Conservation (phyloP, 2,113 vertebrate genomes). For the Diphyllodes magnificus region DNA sequence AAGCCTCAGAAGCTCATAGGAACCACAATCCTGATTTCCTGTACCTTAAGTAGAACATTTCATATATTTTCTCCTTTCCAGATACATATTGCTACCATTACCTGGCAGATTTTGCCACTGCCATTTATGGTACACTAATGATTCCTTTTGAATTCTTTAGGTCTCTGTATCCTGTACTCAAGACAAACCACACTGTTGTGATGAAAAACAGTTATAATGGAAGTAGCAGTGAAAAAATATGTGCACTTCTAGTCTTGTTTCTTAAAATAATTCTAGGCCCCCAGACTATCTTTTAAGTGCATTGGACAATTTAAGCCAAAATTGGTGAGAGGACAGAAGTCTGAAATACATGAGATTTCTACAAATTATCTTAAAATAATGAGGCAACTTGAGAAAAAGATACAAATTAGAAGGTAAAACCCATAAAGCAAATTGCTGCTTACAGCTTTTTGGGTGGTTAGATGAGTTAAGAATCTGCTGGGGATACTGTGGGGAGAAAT, state of each 20-base stretch:
- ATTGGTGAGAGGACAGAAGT: not conserved
- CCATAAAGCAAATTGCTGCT: not conserved
- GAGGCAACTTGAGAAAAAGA: not conserved
- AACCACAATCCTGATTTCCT: not conserved
- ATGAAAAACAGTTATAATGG: not conserved
- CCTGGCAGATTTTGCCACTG: not conserved
- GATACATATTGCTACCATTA: not conserved
- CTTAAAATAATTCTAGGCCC: not conserved
- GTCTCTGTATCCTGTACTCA: not conserved
- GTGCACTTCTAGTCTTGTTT: not conserved
- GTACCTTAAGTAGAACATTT: not conserved
- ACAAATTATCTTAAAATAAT: not conserved
- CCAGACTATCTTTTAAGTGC: not conserved
- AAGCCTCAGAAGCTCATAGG: not conserved
- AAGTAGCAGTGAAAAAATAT: not conserved
- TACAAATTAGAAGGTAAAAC: not conserved
- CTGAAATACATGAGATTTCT: not conserved
- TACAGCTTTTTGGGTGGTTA: not conserved
- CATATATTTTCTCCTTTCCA: fast-evolving
- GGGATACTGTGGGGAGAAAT: not conserved
- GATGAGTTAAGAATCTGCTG: not conserved
- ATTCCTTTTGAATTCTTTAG: not conserved
- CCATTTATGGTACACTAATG: not conserved
- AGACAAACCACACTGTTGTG: not conserved
- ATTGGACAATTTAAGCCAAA: not conserved